phyloP scores from a whole-genome alignment of 1,140 invertebrate genomes.

The Drosophila sturtevanti region DNA sequence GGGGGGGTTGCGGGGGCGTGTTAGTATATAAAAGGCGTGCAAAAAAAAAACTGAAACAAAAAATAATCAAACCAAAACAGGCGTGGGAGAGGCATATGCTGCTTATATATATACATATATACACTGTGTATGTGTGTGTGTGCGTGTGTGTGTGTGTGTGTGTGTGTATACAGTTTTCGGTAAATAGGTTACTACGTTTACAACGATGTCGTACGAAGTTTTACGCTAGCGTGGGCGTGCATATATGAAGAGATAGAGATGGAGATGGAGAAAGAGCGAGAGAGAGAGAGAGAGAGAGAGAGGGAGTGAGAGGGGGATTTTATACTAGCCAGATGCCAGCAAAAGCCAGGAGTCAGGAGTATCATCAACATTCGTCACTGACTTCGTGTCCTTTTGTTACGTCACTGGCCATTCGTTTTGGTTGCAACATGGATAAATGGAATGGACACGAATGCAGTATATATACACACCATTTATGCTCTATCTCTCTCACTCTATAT shows the following conservation, averaged over 20 bases:
- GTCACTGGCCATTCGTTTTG: slow-evolving; percentile 53
- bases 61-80: neutral
- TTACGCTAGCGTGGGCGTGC: slow-evolving; percentile 66
- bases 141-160: too few relatives aligned
- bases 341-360: slow-evolving; percentile 1
- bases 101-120: slow-evolving; percentile 1
- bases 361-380: slow-evolving; percentile 52
- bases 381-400: slow-evolving; percentile 45
- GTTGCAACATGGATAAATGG: slow-evolving; percentile 52
- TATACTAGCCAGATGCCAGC: neutral
- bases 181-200: slow-evolving; percentile 78
- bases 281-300: slow-evolving; percentile 4
- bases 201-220: slow-evolving; percentile 62
- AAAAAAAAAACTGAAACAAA: neutral
- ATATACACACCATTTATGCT: slow-evolving; percentile 13
- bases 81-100: neutral
- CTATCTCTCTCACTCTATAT: too few relatives aligned
- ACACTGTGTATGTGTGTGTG: too few relatives aligned
- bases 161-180: slow-evolving; percentile 24
- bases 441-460: slow-evolving; percentile 43
- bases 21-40: slow-evolving; percentile 4
- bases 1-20: slow-evolving; percentile 12
- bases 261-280: too few relatives aligned
- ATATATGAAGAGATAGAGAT: neutral
- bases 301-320: too few relatives aligned